Evolutionary conservation across 2,888 invertebrate genomes (phyloP).

Genomic region (Punctoribates punctum): DNA sequence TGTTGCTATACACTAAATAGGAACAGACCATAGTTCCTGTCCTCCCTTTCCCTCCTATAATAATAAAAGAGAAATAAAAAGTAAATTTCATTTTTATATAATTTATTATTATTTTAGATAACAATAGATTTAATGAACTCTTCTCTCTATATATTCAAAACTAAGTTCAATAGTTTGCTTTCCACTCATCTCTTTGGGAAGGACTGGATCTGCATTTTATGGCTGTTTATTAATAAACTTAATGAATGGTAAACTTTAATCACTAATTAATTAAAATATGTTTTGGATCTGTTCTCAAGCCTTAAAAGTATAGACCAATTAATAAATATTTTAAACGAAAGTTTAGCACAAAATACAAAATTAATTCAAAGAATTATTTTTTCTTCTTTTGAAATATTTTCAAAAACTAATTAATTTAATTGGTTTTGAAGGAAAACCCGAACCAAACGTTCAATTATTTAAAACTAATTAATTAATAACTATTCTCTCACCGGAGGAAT

Average conservation of each 20-base stretch:
- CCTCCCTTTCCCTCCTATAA: constrained; percentile 56
- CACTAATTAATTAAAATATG: too few relatives aligned
- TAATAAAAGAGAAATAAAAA: neutral
- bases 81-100: neutral
- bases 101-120: neutral
- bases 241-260: too few relatives aligned
- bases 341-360: neutral
- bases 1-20: constrained; percentile 56
- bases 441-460: neutral
- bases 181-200: neutral
- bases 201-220: too few relatives aligned
- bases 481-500: neutral
- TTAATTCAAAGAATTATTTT: neutral
- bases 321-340: neutral
- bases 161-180: neutral
- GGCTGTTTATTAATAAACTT: too few relatives aligned
- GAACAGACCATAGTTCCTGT: constrained; percentile 59
- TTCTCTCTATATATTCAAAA: neutral
- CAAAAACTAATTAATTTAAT: neutral
- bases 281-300: too few relatives aligned
- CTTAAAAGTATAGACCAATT: too few relatives aligned
- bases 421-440: neutral
- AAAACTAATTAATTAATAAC: neutral
- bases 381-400: too few relatives aligned
- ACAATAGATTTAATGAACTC: constrained; percentile 16